Conservation (phyloP, 2,797 vertebrate genomes). For the Hippocampus kuda region DNA sequence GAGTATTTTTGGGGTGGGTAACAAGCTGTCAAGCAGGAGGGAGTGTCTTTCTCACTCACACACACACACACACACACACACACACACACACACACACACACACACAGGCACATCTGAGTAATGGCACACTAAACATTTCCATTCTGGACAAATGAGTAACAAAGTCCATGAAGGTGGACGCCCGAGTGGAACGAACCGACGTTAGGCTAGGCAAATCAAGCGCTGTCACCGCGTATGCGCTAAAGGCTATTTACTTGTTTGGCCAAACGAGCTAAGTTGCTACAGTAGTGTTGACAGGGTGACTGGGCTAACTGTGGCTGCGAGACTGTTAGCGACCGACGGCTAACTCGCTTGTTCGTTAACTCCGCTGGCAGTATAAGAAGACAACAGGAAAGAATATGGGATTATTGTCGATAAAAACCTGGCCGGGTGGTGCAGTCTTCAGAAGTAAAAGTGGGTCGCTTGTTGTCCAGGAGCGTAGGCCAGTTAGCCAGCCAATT, state of each 20-base stretch:
- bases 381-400: neutral
- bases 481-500: slow-evolving; percentile 35
- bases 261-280: neutral
- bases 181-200: neutral
- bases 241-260: neutral
- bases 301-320: slow-evolving; percentile 34
- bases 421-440: slow-evolving; percentile 29
- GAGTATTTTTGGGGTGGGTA: neutral
- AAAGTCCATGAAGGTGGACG: slow-evolving; percentile 15
- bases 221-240: neutral
- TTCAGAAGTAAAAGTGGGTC: slow-evolving; percentile 6
- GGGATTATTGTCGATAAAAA: slow-evolving; percentile 6
- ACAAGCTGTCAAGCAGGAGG: neutral
- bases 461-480: slow-evolving; percentile 23
- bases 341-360: slow-evolving; percentile 25
- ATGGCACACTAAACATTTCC: slow-evolving; percentile 49
- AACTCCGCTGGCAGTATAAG: slow-evolving; percentile 5
- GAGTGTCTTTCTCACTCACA: slow-evolving; percentile 19
- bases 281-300: slow-evolving; percentile 30
- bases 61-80: slow-evolving; percentile 13
- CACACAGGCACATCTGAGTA: slow-evolving; percentile 36
- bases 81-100: slow-evolving; percentile 19
- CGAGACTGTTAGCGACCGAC: neutral
- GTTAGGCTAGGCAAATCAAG: neutral
- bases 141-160: slow-evolving; percentile 21